A percentile compares a stretch with the other conserved stretches of the same genome.
phyloP scores from a whole-genome alignment of 2,888 invertebrate species.

The Cephus nigrinus region DNA sequence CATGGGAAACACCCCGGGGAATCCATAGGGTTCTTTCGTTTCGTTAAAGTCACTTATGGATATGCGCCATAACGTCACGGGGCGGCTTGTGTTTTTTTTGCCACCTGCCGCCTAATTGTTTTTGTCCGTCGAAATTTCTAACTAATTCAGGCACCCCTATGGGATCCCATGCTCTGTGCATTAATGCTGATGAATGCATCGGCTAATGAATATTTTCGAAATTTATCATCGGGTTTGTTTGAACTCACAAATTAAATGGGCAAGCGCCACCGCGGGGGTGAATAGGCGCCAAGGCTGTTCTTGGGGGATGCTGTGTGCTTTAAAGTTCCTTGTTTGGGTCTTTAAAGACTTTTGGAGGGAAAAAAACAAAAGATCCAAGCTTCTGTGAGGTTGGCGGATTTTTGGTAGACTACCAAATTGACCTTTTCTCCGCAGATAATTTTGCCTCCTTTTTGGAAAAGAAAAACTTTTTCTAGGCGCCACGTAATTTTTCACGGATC shows the following conservation, averaged over 20 bases:
- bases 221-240: constrained; percentile 21
- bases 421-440: not conserved
- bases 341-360: not conserved
- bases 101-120: constrained; percentile 7
- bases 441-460: not conserved
- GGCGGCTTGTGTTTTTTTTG: not conserved
- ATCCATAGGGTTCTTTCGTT: not conserved
- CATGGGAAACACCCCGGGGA: not conserved
- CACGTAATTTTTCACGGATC: not conserved
- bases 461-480: not conserved
- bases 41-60: not conserved
- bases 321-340: not conserved
- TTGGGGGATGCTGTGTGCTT: not conserved
- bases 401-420: not conserved
- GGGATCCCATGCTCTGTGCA: not conserved
- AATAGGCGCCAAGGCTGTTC: not conserved
- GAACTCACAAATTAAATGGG: constrained; percentile 19
- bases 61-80: not conserved
- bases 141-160: constrained; percentile 4
- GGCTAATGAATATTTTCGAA: constrained; percentile 23
- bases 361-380: not conserved
- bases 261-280: not conserved
- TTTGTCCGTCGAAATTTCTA: not conserved
- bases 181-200: constrained; percentile 17
- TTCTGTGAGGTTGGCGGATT: not conserved